Conservation (phyloP, 2,888 invertebrate species). For the Agrochola lychnidis region DNA sequence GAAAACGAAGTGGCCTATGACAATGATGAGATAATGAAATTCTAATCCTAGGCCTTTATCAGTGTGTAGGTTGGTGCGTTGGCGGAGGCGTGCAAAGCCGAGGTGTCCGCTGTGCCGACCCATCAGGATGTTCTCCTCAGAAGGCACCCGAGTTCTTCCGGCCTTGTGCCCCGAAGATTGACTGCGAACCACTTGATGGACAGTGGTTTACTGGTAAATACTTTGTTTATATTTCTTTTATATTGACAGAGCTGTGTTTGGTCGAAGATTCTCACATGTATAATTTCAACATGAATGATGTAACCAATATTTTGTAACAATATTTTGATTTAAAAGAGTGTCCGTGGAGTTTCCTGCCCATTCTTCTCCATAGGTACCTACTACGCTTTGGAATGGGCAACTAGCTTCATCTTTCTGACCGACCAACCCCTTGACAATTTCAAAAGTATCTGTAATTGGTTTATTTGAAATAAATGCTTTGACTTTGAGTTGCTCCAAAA, state of each 20-base stretch:
- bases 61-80: conserved; percentile 94
- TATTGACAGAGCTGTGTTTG: background rate
- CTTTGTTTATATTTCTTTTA: background rate
- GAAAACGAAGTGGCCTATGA: background rate
- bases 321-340: too few relatives aligned
- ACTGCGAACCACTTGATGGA: conserved; percentile 92
- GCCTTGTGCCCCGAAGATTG: conserved; percentile 91
- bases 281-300: too few relatives aligned
- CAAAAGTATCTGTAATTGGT: too few relatives aligned
- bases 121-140: conserved; percentile 91
- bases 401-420: too few relatives aligned
- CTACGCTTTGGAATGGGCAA: too few relatives aligned
- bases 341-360: too few relatives aligned
- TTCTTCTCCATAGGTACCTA: too few relatives aligned
- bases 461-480: too few relatives aligned
- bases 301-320: too few relatives aligned
- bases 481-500: background rate
- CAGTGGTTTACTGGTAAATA: conserved; percentile 95
- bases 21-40: background rate
- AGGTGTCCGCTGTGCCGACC: conserved; percentile 93
- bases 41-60: conserved; percentile 46
- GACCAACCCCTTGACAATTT: too few relatives aligned
- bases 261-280: too few relatives aligned
- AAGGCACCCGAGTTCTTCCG: conserved; percentile 91
- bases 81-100: conserved; percentile 94